Conservation (phyloP, 2,888 invertebrate species). For the Rhagonycha fulva region DNA sequence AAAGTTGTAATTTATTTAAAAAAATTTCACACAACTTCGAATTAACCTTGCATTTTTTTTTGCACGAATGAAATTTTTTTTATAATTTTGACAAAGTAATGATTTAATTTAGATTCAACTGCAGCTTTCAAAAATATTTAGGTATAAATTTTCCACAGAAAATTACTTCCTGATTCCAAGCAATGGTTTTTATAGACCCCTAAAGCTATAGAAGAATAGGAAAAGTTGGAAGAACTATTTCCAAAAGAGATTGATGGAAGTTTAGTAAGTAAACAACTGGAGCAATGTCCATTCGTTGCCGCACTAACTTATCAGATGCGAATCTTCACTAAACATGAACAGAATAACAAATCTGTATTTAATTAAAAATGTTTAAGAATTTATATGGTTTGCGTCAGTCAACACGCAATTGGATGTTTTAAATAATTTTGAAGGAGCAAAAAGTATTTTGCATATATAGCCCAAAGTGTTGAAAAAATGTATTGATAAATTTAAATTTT, state of each 20-base stretch:
- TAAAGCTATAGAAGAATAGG: not conserved
- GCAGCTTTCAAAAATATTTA: no score
- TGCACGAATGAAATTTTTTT: no score
- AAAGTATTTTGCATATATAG: not conserved
- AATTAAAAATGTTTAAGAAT: not conserved
- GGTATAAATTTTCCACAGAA: not conserved
- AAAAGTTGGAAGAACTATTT: not conserved
- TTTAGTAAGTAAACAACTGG: not conserved
- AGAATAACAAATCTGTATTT: not conserved
- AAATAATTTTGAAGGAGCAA: not conserved
- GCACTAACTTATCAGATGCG: not conserved
- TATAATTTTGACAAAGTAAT: no score
- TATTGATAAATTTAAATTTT: not conserved
- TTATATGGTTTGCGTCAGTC: no score
- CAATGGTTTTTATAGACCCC: not conserved
- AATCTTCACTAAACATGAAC: not conserved
- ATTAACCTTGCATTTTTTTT: not conserved
- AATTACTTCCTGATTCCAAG: not conserved
- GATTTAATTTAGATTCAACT: no score
- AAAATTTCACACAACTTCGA: not conserved
- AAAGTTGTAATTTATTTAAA: not conserved
- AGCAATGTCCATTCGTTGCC: not conserved
- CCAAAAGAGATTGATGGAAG: not conserved
- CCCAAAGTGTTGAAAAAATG: not conserved
- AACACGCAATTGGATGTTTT: not conserved